These are phyloP conservation scores for Chrysolophus pictus DNA, from an alignment of 2,797 vertebrate species.

Conservation along the genomic window DNA sequence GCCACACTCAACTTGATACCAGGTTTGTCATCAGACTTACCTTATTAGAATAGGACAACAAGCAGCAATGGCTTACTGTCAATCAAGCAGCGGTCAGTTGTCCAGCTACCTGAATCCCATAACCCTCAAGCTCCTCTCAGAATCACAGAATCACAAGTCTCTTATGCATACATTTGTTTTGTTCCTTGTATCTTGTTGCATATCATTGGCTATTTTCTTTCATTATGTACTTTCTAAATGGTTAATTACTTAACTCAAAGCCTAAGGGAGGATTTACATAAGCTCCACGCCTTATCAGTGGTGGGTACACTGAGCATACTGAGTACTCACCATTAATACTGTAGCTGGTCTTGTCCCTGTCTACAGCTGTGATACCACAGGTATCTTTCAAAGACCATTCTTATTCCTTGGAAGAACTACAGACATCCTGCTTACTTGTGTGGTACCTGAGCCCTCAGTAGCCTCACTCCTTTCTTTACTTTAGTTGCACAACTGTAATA, in stretches of 20 bases:
- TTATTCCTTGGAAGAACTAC: neutral
- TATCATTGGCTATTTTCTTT: neutral
- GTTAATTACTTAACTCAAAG: neutral
- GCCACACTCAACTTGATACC: conserved; percentile 4
- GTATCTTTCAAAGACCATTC: neutral
- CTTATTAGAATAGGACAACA: conserved; percentile 1
- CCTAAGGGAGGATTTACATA: neutral
- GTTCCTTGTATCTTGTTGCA: neutral
- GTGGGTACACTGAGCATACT: neutral
- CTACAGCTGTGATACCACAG: neutral
- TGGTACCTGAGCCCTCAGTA: conserved; percentile 7
- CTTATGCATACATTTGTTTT: neutral
- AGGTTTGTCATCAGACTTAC: neutral
- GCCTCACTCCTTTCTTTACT: neutral
- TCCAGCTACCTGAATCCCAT: neutral
- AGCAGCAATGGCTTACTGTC: neutral
- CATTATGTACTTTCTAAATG: neutral
- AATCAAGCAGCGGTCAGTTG: neutral
- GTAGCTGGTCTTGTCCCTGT: neutral
- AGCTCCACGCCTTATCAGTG: neutral
- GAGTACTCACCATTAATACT: neutral
- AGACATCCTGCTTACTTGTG: neutral
- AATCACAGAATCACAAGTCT: too few species aligned
- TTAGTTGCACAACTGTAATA: conserved; percentile 34
- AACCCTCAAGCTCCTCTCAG: neutral